Percentiles rank a stretch among this genome's conserved stretches.
Evolutionary conservation across 2,113 vertebrate genomes (phyloP).

Genomic region (Polypterus senegalus): DNA sequence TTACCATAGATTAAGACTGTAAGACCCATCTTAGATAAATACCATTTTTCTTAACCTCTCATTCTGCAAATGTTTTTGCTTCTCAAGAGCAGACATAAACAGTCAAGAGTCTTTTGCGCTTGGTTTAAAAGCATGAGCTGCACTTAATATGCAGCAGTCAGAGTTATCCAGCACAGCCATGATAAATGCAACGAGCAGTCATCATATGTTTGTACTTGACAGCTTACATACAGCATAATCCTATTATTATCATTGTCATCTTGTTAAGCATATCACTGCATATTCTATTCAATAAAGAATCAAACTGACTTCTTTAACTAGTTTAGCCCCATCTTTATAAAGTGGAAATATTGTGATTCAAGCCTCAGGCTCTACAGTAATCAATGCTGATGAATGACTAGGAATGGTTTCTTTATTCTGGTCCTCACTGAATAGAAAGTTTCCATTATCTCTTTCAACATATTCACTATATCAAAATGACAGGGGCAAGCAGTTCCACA

Average conservation of each 20-base stretch:
- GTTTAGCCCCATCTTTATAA: slow-evolving; percentile 40
- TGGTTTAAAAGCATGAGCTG: no score
- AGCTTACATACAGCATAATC: background rate
- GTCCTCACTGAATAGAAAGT: slow-evolving; percentile 77
- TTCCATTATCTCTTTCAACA: slow-evolving; percentile 90
- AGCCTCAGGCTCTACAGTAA: slow-evolving; percentile 57
- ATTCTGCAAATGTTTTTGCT: no score
- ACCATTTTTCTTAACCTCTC: no score
- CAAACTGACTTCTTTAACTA: slow-evolving; percentile 24
- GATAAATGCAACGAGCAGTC: no score
- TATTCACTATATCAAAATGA: slow-evolving; percentile 95
- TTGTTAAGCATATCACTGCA: slow-evolving; percentile 16
- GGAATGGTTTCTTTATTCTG: slow-evolving; percentile 78
- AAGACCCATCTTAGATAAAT: no score
- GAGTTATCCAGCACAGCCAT: no score
- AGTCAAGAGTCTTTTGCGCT: no score
- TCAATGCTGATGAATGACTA: slow-evolving; percentile 86
- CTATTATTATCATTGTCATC: slow-evolving; percentile 2
- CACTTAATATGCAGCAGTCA: no score
- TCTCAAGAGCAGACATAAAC: no score
- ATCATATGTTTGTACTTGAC: no score
- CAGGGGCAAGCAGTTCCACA: slow-evolving; percentile 62
- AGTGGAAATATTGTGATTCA: slow-evolving; percentile 40
- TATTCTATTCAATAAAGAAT: slow-evolving; percentile 21
- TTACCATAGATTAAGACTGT: no score